Percentiles rank a stretch among this genome's conserved stretches.
phyloP scores from a whole-genome alignment of 1,140 invertebrate species.

The Scylla paramamosain region DNA sequence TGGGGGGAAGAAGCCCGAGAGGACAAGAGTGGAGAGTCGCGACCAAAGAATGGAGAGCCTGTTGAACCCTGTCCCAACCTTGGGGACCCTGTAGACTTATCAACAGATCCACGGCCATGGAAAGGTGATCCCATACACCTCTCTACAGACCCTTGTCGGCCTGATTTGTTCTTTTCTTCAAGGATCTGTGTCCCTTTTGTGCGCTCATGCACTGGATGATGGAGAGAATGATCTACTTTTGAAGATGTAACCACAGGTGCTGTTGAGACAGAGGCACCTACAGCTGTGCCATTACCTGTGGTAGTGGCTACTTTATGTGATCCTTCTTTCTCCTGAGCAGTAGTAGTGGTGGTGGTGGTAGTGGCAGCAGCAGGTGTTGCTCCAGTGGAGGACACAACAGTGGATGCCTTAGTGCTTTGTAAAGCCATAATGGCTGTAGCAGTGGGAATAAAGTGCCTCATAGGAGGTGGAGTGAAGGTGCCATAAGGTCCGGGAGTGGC shows the following conservation, averaged over 20 bases:
- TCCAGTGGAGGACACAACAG: background rate
- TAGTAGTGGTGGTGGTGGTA: constrained; percentile 61
- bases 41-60: constrained; percentile 69
- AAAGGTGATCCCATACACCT: constrained; percentile 68
- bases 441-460: constrained; percentile 81
- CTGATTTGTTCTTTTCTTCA: constrained; percentile 60
- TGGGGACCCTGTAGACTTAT: constrained; percentile 71
- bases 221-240: constrained; percentile 7
- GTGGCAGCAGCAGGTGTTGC: constrained; percentile 57
- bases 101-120: constrained; percentile 63
- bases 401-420: constrained; percentile 58
- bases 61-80: constrained; percentile 61
- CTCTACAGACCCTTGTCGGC: constrained; percentile 67
- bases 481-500: constrained; percentile 90
- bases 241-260: constrained; percentile 1
- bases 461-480: constrained; percentile 84
- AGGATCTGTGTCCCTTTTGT: constrained; percentile 68
- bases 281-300: constrained; percentile 52
- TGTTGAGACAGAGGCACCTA: constrained; percentile 32
- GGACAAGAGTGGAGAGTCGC: constrained; percentile 72
- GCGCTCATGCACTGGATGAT: constrained; percentile 63
- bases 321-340: constrained; percentile 47
- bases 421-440: constrained; percentile 78
- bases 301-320: constrained; percentile 31
- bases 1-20: constrained; percentile 75